These are phyloP conservation scores for Peromyscus nudipes DNA, from an alignment of 2,797 vertebrate species.

Conservation along the genomic window DNA sequence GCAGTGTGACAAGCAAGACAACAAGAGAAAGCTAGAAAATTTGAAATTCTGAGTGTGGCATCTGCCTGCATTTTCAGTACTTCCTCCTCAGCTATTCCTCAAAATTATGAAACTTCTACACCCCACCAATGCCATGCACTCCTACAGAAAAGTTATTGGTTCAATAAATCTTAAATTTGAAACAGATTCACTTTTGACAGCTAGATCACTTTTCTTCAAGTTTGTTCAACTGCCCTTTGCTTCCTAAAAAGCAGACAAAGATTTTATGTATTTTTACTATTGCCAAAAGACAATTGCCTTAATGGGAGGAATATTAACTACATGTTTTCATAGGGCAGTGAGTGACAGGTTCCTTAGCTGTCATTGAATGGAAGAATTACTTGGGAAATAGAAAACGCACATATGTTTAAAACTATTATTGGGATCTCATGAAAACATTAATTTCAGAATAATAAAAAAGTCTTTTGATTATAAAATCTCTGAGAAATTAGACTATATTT, in stretches of 20 bases:
- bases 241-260: constrained; percentile 81
- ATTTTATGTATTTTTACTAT: constrained; percentile 80
- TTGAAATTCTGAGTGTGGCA: constrained; percentile 78
- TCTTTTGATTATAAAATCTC: neutral
- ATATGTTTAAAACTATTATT: constrained; percentile 14
- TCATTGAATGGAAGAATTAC: neutral
- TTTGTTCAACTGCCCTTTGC: constrained; percentile 73
- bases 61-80: constrained; percentile 82
- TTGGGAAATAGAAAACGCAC: constrained; percentile 23
- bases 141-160: constrained; percentile 81
- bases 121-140: constrained; percentile 82
- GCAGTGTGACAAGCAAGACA: constrained; percentile 71
- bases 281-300: constrained; percentile 80
- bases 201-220: constrained; percentile 84
- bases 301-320: constrained; percentile 55
- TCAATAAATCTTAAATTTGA: constrained; percentile 88
- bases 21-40: constrained; percentile 83
- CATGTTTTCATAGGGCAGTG: constrained; percentile 66
- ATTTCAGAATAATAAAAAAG: constrained; percentile 5
- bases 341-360: constrained; percentile 9
- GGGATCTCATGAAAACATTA: neutral
- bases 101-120: constrained; percentile 83
- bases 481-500: constrained; percentile 6
- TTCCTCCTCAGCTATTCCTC: constrained; percentile 85
- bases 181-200: constrained; percentile 86